Evolutionary conservation across 2,888 invertebrate genomes (phyloP), one percentile per base, ranked within the genome.

Genomic region (Onthophagus sagittarius): DNA sequence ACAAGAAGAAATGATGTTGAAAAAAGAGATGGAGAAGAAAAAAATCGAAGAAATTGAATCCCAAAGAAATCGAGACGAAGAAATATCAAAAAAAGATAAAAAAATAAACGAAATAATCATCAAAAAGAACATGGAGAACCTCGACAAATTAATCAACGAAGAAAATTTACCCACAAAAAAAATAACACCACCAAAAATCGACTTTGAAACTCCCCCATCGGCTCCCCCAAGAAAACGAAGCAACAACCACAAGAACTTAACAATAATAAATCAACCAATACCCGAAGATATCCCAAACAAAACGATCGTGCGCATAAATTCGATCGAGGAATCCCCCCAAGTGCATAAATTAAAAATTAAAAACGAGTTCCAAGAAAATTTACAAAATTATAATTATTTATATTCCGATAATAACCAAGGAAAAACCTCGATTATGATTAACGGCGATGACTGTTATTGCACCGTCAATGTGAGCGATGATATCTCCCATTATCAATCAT

Each of bases 401-500:
- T 69, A 63, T 14, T 76, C 80, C 11, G 84, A 85, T 70, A 83
- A 80, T 76, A 80, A 82, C 0, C 84, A 85, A 77, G 80, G 85
- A 86, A 91, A 86, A 82, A 90, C 93, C 14, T 93, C 93, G 11
- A 93, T 93, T 79, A 87, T 92, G 87, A 93, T 93, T 81, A 92
- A 87, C 82, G 92, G 90, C 71, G 91, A 90, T 82, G 92, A 90
- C 86, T 94, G 88, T 85, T 94, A 92, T 81, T 92, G 92, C 69
- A 92, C 92, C 14, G 91, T 92, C 84, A 92, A 92, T 82, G 90
- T 92, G 0, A 90, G 77, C 73, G 90, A 88, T 80, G 90, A 92
- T 80, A 88, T 89, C 73, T 92, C 92, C 11, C 87, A 91, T 77
- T 92, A 92, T 83, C 89, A 92, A 78, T 92, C 92, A 32, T 92